Base-by-base conservation (phyloP, 2,888 invertebrate species). In the Cantharis lateralis region DNA sequence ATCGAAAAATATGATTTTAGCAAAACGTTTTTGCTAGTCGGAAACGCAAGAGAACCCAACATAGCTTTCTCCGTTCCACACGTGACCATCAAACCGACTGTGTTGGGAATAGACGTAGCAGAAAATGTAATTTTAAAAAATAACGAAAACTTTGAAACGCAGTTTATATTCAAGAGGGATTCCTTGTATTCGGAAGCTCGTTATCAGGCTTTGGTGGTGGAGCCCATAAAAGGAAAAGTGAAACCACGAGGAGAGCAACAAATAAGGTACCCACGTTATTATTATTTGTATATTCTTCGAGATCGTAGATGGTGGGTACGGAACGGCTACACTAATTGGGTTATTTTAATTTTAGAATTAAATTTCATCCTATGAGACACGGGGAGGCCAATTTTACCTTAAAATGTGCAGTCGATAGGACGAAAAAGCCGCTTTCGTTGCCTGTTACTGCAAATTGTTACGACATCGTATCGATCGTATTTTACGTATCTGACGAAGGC, bases 21-120 rank as follows among this genome's bases (percentile, higher is more conserved):
- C 26, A 90, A 90, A 71, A 87, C 89, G 77, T 90, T 94, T 84
- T 84, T 94, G 16, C 88, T 94, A 13, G 93, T 92, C 16, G 93
- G 93, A 11, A 85, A 89, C 68, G 92, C 93, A 0, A 88, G 90
- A 75, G 93, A 94, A 81, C 93, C 94, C 0, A 89, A 90, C 16
- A 90, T 94, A 5, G 87, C 89, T 70, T 92, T 93, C 83, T 88
- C 90, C 16, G 89, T 91, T 20, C 90, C 91, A 0, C 91, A 92
- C 82, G 84, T 93, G 74, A 87, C 90, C 69, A 89, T 94, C 83
- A 90, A 90, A 78, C 91, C 93, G 76, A 91, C 93, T 0, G 86
- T 93, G 11, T 89, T 93, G 68, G 92, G 93, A 82, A 89, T 90
- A 73, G 89, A 89, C 2, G 87, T 89, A 1, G 86, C 85, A 1